A percentile compares a stretch with the other conserved stretches of the same genome.
These are phyloP conservation scores for Lutjanus campechanus DNA, from an alignment of 2,797 vertebrate genomes.

Conservation along the genomic window DNA sequence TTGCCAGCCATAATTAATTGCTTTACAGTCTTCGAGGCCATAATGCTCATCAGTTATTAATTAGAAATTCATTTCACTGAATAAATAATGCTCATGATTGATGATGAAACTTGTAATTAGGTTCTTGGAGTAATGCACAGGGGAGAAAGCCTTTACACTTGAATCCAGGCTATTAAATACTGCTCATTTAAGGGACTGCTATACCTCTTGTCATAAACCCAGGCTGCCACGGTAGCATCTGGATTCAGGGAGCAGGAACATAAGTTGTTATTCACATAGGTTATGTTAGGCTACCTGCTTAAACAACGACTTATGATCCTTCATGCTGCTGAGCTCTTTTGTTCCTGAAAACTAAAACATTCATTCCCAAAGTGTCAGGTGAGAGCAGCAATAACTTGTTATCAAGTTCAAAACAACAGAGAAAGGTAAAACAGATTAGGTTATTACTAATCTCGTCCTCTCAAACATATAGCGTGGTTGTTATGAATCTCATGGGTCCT, in stretches of 20 bases:
- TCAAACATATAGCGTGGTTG: constrained; percentile 91
- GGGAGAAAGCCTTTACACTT: constrained; percentile 90
- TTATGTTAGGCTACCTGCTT: constrained; percentile 93
- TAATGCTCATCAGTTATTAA: constrained; percentile 99
- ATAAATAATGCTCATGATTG: constrained; percentile 99
- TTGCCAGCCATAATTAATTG: constrained; percentile 97
- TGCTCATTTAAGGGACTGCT: constrained; percentile 87
- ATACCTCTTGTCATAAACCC: constrained; percentile 75
- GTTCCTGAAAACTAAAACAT: constrained; percentile 54
- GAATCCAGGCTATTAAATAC: constrained; percentile 89
- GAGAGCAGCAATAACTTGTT: constrained; percentile 45
- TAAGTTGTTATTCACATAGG: constrained; percentile 92
- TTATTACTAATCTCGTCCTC: constrained; percentile 95
- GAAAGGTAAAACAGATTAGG: constrained; percentile 88
- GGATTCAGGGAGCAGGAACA: constrained; percentile 68
- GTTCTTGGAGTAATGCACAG: constrained; percentile 91
- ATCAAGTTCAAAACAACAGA: constrained; percentile 56
- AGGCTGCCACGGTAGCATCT: constrained; percentile 66
- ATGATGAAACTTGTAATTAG: constrained; percentile 99
- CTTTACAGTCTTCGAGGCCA: constrained; percentile 96
- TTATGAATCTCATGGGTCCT: constrained; percentile 90
- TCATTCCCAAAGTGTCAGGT: constrained; percentile 45
- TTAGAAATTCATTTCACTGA: constrained; percentile 99
- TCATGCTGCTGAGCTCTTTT: constrained; percentile 53
- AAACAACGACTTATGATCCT: constrained; percentile 58